Conservation (phyloP, 2,888 invertebrate genomes). For the Drosophila kanekoi region DNA sequence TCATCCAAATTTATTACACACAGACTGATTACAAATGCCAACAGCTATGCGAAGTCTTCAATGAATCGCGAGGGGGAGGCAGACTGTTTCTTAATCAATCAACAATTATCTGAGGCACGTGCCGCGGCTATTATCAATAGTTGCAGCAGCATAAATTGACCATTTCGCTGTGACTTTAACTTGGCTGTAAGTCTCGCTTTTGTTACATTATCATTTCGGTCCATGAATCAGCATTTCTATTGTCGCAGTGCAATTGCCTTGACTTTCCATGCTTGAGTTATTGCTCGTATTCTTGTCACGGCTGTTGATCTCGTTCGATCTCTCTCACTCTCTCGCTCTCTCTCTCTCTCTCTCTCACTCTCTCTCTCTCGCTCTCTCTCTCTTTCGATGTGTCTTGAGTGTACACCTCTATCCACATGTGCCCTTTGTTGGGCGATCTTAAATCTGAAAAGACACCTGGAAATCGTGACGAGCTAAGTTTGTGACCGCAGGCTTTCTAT, state of each 20-base stretch:
- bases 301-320: slow-evolving; percentile 44
- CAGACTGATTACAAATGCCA: slow-evolving; percentile 44
- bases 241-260: slow-evolving; percentile 32
- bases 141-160: slow-evolving; percentile 23
- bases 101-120: slow-evolving; percentile 66
- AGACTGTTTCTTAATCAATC: slow-evolving; percentile 55
- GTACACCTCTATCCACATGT: neutral
- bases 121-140: slow-evolving; percentile 31
- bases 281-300: slow-evolving; percentile 62
- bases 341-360: slow-evolving; percentile 21
- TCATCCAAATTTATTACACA: slow-evolving; percentile 33
- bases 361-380: neutral
- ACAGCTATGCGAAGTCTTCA: slow-evolving; percentile 15
- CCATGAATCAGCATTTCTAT: slow-evolving; percentile 68
- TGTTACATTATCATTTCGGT: slow-evolving; percentile 42
- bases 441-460: slow-evolving; percentile 45
- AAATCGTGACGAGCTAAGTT: slow-evolving; percentile 54
- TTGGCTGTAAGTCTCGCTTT: slow-evolving; percentile 1
- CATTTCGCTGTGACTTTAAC: neutral
- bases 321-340: neutral
- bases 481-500: slow-evolving; percentile 73
- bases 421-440: slow-evolving; percentile 34
- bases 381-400: neutral
- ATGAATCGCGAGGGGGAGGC: slow-evolving; percentile 15
- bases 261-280: slow-evolving; percentile 46